A percentile compares a stretch with the other conserved stretches of the same genome.
These are phyloP conservation scores for Eupithecia pulchellata DNA, from an alignment of 2,888 invertebrate genomes.

Conservation along the genomic window DNA sequence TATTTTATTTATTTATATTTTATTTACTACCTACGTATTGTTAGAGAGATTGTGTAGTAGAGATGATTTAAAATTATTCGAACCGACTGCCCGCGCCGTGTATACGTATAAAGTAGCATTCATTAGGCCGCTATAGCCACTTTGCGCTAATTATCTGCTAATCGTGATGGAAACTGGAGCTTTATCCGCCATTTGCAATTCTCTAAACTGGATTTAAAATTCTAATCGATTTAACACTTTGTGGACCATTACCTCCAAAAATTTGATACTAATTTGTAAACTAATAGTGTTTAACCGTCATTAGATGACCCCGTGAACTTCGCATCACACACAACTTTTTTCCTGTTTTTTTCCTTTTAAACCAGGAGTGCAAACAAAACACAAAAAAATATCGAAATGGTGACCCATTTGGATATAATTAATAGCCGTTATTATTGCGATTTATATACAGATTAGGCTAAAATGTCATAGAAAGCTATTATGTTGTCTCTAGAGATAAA, in stretches of 20 bases:
- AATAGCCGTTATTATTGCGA: no score
- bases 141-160: slow-evolving; percentile 2
- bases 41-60: neutral
- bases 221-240: slow-evolving; percentile 22
- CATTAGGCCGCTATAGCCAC: neutral
- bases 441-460: no score
- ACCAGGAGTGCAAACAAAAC: no score
- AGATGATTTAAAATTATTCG: neutral
- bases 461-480: neutral
- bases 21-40: no score
- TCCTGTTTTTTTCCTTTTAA: no score
- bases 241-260: no score
- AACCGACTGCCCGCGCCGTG: neutral
- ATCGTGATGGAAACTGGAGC: slow-evolving; percentile 25
- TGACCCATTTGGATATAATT: no score
- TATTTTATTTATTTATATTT: no score
- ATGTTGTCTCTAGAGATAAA: neutral
- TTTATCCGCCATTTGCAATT: slow-evolving; percentile 32
- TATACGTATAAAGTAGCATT: neutral
- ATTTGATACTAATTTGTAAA: slow-evolving; percentile 7
- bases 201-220: slow-evolving; percentile 25
- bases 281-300: neutral
- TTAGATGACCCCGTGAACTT: no score
- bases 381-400: no score
- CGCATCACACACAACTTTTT: no score